Evolutionary conservation across 2,113 vertebrate species (phyloP).

Genomic region (Tragelaphus scriptus): DNA sequence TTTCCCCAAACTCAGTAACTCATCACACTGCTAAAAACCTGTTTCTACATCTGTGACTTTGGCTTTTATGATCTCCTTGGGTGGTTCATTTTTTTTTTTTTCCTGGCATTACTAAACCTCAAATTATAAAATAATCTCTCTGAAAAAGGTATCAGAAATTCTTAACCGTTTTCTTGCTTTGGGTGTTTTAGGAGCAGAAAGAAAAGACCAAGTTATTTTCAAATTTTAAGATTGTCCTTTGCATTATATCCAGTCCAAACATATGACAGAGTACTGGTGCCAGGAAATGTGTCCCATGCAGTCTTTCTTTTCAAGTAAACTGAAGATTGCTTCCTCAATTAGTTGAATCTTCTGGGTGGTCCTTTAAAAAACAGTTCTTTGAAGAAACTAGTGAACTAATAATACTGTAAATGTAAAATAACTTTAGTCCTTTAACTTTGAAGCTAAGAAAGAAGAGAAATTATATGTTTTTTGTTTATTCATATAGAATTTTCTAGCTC

Average conservation of each 20-base stretch:
- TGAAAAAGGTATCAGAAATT: neutral
- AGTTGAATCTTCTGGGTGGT: conserved; percentile 63
- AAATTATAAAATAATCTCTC: neutral
- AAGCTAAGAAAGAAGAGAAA: conserved; percentile 8
- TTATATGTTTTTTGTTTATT: neutral
- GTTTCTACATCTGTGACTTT: conserved; percentile 44
- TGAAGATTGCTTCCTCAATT: conserved; percentile 36
- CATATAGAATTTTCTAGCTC: conserved; percentile 20
- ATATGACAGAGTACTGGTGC: neutral
- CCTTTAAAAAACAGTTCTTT: conserved; percentile 55
- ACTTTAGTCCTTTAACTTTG: neutral
- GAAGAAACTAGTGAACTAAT: conserved; percentile 35
- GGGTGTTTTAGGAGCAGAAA: neutral
- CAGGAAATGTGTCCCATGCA: neutral
- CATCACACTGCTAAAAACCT: neutral
- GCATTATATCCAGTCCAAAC: neutral
- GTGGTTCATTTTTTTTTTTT: conserved; percentile 37
- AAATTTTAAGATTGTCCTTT: neutral
- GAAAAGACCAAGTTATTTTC: neutral
- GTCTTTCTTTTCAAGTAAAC: neutral
- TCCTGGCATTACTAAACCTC: neutral
- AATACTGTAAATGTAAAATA: conserved; percentile 33
- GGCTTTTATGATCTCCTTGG: conserved; percentile 54
- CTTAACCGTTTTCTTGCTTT: neutral
- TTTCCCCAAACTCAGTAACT: conserved; percentile 18